Evolutionary conservation across 2,797 vertebrate species (phyloP), one percentile per base, ranked within the genome.

Genomic region (Ctenochaetus hawaiiensis): DNA sequence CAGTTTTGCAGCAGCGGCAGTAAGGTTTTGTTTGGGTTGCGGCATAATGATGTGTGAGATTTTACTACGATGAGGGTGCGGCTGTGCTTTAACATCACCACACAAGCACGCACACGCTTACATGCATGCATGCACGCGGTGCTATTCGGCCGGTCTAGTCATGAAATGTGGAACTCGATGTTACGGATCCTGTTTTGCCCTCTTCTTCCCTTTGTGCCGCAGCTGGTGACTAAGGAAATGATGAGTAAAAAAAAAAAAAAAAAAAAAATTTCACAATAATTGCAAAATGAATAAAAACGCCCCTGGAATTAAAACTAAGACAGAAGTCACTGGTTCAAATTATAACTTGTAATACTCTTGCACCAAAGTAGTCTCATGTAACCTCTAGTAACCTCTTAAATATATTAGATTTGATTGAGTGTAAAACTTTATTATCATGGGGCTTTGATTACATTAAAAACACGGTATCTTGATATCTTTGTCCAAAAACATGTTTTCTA

Each of bases 51-150:
- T 71, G 59, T 81, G 66, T 84, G 77, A 69, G 60, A 87, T 75
- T 92, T 89, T 87, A 87, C 80, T 87, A 81, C 37, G 5, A 73
- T 56, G 68, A 75, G 86, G 87, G 87, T 72, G 83, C 68, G 85
- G 77, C 79, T 41, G 62, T 7, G 57, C 52, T 30, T 79, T 47
- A 30, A 44, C 65, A 59, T 62, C 30, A 53, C 52, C 72, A 26
- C 78, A 81, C 22, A 14, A 11, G 16, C 63, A 47, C 61, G 14
- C 16, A 12, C 37, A 14, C 20, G 9, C 66, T 12, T 12, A 45
- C 61, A 44, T 4, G 12, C 17, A 22, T 26, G 18, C 18, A 68
- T 20, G 23, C 2, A 7, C 7, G 14, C n/a, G 2, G 2, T n/a
- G n/a, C n/a, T 26, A 14, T 58, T 41, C 2, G 34, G 43, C 43